A percentile compares a stretch with the other conserved stretches of the same genome.
These are phyloP conservation scores for Sussaba pulchella DNA, from an alignment of 2,888 invertebrate genomes.

Conservation along the genomic window DNA sequence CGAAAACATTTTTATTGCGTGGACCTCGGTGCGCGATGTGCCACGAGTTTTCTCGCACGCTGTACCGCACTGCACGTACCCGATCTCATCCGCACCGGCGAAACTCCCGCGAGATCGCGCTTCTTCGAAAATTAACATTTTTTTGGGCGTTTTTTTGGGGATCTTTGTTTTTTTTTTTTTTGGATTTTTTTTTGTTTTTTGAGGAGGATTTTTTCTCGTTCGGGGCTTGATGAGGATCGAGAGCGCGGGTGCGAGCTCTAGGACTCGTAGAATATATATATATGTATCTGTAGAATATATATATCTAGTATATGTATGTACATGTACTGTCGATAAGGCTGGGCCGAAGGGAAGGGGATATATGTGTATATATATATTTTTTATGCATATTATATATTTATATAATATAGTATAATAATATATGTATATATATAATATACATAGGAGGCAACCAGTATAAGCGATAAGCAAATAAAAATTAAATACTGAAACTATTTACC, in stretches of 20 bases:
- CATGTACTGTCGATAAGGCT: neutral
- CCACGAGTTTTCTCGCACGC: conserved; percentile 68
- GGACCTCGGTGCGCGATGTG: conserved; percentile 60
- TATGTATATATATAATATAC: too few species aligned
- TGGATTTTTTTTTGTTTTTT: neutral
- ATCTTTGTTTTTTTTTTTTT: neutral
- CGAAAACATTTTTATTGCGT: conserved; percentile 78
- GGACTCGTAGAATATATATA: conserved; percentile 32
- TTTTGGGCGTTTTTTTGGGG: conserved; percentile 2
- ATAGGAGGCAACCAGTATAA: too few species aligned
- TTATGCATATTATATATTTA: too few species aligned
- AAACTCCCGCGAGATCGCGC: conserved; percentile 42
- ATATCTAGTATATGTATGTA: neutral
- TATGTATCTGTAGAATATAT: neutral
- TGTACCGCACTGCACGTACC: conserved; percentile 25
- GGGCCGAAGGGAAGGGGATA: conserved; percentile 9
- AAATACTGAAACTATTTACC: too few species aligned
- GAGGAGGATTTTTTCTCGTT: conserved; percentile 41
- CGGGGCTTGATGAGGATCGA: conserved; percentile 47
- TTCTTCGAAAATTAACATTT: conserved; percentile 36
- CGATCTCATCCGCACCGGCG: conserved; percentile 64
- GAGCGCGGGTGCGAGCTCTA: conserved; percentile 47
- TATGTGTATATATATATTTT: neutral
- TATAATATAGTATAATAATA: too few species aligned
- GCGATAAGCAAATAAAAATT: too few species aligned